These are phyloP conservation scores for Malurus alboscapulatus DNA, from an alignment of 2,113 vertebrate genomes.

Conservation along the genomic window DNA sequence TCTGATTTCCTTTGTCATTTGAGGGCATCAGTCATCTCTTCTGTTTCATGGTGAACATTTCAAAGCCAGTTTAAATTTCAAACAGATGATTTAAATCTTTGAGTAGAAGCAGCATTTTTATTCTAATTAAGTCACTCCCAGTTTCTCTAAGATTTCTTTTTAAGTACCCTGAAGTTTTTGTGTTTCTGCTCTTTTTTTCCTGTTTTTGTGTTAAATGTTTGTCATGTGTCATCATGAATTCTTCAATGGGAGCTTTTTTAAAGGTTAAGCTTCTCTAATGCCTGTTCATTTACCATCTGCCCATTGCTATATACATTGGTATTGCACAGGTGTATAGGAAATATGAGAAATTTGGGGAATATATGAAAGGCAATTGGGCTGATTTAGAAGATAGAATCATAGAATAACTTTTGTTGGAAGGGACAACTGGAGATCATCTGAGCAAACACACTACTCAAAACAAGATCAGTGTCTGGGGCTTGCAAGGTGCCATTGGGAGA, in stretches of 20 bases:
- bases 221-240: background rate
- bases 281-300: background rate
- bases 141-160: background rate
- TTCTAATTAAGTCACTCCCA: background rate
- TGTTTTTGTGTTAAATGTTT: background rate
- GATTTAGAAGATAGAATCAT: background rate
- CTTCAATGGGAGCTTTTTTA: background rate
- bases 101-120: background rate
- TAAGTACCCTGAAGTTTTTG: background rate
- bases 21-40: background rate
- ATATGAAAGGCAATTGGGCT: background rate
- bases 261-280: background rate
- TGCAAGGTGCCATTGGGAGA: background rate
- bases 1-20: constrained; percentile 9
- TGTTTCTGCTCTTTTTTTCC: background rate
- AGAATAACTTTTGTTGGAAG: background rate
- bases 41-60: background rate
- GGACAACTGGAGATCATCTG: background rate
- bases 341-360: background rate
- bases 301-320: fast-evolving
- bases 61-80: background rate
- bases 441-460: background rate
- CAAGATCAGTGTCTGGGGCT: background rate
- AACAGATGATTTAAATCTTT: background rate
- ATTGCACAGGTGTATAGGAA: background rate